Evolutionary conservation across 1,140 invertebrate genomes (phyloP), one percentile per base, ranked within the genome.

Genomic region (Lepidurus couesii): DNA sequence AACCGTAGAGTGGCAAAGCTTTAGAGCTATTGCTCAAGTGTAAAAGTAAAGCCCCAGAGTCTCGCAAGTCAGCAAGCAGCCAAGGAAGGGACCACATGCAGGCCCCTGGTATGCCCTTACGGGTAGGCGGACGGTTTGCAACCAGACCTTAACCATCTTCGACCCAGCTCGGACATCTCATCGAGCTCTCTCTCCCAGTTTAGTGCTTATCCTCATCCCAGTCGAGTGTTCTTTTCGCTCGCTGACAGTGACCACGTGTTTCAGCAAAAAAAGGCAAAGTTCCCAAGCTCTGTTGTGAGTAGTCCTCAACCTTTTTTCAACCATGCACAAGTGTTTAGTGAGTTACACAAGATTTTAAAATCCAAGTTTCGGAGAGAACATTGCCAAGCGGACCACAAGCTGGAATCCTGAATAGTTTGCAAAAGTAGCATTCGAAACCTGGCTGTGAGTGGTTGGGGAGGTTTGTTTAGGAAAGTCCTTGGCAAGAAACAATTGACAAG

Each of bases 381-480:
- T 34, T 34, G 4, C 34, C 4, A 34, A 34, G 34, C 34, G 34
- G 34, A 34, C 34, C 34, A 34, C 34, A 34, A 34, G 34, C 3
- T 34, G 34, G 4, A 34, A 34, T 34, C 34, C 34, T 34, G 34
- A 34, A 34, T 34, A 34, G 34, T 34, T 34, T 4, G 34, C 34
- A 3, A 34, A 34, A 34, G 4, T 34, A 34, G 34, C 34, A 34
- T 34, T 34, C 34, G 34, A 34, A 34, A 34, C 34, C 34, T 34
- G 34, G 1, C 34, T 34, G 1, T 34, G 4, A 24, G 7, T 24
- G 16, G 74, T 24, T 24, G 42, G 74, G 7, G 26, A 16, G 24
- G 74, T 75, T 75, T 75, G 74, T 75, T 42, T 34, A 34, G 24
- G 74, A 75, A 75, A 42, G 2, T 16, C 26, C 74, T 75, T 34